Evolutionary conservation across 2,113 vertebrate species (phyloP), one percentile per base, ranked within the genome.

Genomic region (Cyprinodon tularosa): DNA sequence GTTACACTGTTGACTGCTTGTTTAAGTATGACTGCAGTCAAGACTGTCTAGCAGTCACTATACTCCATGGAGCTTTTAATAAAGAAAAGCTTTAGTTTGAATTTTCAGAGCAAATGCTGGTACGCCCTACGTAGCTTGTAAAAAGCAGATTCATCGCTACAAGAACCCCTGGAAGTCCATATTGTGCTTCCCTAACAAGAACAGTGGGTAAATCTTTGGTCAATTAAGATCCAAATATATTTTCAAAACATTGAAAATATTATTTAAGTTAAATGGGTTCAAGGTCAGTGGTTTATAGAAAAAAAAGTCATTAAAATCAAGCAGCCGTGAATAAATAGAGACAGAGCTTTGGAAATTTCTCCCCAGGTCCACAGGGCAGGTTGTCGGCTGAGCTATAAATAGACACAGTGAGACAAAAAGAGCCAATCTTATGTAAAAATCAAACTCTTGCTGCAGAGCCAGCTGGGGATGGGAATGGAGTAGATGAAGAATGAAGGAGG

Each of bases 221-320:
- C 84, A 71, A 88, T 91, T 91, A 84, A 85, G 84, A 91, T 88
- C 85, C 86, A 90, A 90, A 92, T 84, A 77, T 45, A 10, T 66
- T 13, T 76, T 77, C 77, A 47, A 80, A 81, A 86, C 22, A 3
- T 12, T 72, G 62, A 74, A 80, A 47, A 39, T 70, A 76, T 83
- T 71, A 83, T 78, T 67, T 13, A 36, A 73, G 81, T 82, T 61
- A 72, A 79, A 82, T 4, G 48, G 53, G 47, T 3, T 38, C 36
- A 47, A 69, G 63, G 72, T 42, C 68, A 53, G 22, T 63, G 86
- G 87, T 90, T 78, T 53, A 87, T 89, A 36, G 44, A 70, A 77
- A 68, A 68, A 67, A 85, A 86, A 80, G 71, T 12, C 62, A 88
- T 88, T 73, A 86, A 86, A 86, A 74, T 73, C 74, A 86, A 85